Evolutionary conservation across 2,888 invertebrate genomes (phyloP), one percentile per base, ranked within the genome.

Genomic region (Bembecia ichneumoniformis): DNA sequence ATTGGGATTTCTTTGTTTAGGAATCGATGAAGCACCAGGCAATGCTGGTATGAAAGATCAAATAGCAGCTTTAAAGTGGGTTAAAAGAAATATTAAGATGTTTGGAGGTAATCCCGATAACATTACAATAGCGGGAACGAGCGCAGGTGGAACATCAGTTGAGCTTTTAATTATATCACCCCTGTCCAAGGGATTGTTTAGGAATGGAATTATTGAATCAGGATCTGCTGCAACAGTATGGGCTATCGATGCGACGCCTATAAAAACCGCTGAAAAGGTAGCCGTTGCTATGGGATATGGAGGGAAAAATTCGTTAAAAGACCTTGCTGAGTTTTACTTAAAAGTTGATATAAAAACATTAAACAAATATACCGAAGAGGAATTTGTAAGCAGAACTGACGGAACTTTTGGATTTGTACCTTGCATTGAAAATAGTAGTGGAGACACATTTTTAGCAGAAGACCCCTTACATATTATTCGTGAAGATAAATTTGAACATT

Each of bases 21-120:
- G 57, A 3, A 55, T 50, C 20, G 53, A 59, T 15, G 58, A 56
- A 15, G 57, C 52, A 1, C 58, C 57, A 15, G 59, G 59, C 11
- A 59, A 58, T 20, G 58, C 58, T 15, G 59, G 58, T 1, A 17
- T 59, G 14, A 57, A 56, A 54, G 59, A 59, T 50, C 59, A 59
- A 46, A 47, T 49, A 5, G 57, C 57, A 16, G 58, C 56, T 9
- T 47, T 59, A 10, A 48, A 49, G 34, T 59, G 59, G 59, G 52
- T 59, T 0, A 49, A 58, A 46, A 53, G 43, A 11, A 59, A 59
- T 20, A 58, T 59, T 13, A 40, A 28, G 7, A 36, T 51, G 3
- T 59, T 59, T 17, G 59, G 59, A 3, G 59, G 59, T 1, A 54
- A 59, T 48, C 50, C 53, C 3, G 34, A 48, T 16, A 51, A 49